A percentile compares a stretch with the other conserved stretches of the same genome.
These are phyloP conservation scores for Agrenia bidenticulata DNA, from an alignment of 2,888 invertebrate species.

Conservation along the genomic window DNA sequence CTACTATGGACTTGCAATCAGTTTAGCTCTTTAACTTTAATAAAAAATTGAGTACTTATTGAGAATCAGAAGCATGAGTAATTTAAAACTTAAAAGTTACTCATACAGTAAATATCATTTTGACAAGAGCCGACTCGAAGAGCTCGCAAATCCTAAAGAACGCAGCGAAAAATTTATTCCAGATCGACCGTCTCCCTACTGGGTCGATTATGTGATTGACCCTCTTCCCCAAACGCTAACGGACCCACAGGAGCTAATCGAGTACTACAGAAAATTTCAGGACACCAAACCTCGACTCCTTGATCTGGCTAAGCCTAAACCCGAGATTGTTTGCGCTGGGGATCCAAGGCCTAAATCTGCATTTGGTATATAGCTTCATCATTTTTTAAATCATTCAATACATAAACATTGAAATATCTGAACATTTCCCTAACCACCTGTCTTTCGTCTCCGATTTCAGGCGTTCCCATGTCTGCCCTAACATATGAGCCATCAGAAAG, in stretches of 20 bases:
- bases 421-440: too few species aligned
- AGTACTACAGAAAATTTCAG: constrained; percentile 34
- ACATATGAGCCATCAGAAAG: constrained; percentile 30
- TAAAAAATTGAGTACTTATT: too few species aligned
- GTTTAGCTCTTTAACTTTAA: too few species aligned
- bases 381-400: too few species aligned
- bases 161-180: constrained; percentile 26
- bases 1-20: too few species aligned
- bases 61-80: too few species aligned
- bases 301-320: constrained; percentile 30
- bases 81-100: too few species aligned
- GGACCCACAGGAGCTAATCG: constrained; percentile 30
- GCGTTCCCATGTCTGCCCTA: constrained; percentile 40
- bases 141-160: constrained; percentile 23
- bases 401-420: neutral
- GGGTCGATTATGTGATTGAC: constrained; percentile 43
- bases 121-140: neutral
- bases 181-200: constrained; percentile 41
- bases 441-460: too few species aligned
- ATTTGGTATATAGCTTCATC: too few species aligned
- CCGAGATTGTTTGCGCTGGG: constrained; percentile 13
- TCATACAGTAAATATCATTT: too few species aligned
- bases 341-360: too few species aligned
- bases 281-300: constrained; percentile 25
- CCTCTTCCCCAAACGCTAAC: constrained; percentile 29